Base-by-base conservation (phyloP, 2,113 vertebrate species). In the Clarias magur region DNA sequence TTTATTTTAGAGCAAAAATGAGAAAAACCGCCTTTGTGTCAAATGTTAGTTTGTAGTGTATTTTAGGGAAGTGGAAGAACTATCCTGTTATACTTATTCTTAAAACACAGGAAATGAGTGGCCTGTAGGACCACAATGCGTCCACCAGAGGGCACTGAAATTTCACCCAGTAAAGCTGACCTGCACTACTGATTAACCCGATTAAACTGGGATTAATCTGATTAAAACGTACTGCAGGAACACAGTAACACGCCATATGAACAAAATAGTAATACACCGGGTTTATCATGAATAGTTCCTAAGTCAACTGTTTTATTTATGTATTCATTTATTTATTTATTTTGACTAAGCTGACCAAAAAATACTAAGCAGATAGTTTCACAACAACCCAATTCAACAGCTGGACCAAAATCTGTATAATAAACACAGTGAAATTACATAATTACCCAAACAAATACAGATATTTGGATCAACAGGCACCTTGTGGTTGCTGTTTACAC, bases 81-180 rank as follows among this genome's bases (percentile, higher is more conserved):
- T 42, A 38, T 34, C 15, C 23, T 48, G 70, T 0, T 42, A 21
- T 12, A 73, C 9, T 42, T 23, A n/a, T 38, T 42, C 23, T 0
- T 48, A 19, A 81, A 81, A 62, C 19, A 30, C 4, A 9, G 17
- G 38, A 2, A 13, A 8, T 16, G 13, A 48, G 16, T 65, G 38
- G 60, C 62, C 17, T 85, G 82, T 73, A 80, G 42, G 7, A 56
- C 15, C 34, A 80, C 3, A 72, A 70, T 23, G 17, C 60, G 48
- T 53, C 76, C 88, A 82, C 2, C 25, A 91, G 90, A 80, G 70
- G 88, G 82, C 85, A 82, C 17, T 75, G 56, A 25, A 75, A 75
- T 38, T 38, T 42, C 56, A 42, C 19, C 21, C 56, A 84, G 19
- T 60, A 30, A 42, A 3, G 4, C 57, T 78, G 23, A n/a, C 73